Conservation (phyloP, 2,113 vertebrate genomes). For the Peucedramus taeniatus region DNA sequence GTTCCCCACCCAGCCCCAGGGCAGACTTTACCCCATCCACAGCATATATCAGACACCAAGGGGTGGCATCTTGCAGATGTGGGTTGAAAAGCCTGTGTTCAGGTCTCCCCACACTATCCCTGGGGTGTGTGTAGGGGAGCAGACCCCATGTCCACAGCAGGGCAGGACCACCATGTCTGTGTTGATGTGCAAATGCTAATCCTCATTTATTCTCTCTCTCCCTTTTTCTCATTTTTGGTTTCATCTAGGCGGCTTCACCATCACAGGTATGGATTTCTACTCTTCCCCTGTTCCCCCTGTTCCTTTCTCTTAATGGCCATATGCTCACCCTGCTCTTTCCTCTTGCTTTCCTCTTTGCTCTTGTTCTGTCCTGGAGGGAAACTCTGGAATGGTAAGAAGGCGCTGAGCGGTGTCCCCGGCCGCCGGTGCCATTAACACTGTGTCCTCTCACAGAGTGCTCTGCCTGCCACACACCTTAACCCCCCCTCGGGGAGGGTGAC, state of each 20-base stretch:
- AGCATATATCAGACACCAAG: neutral
- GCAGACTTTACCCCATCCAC: neutral
- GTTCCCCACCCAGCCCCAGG: rapidly evolving
- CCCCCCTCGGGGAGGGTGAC: neutral
- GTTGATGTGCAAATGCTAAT: constrained; percentile 44
- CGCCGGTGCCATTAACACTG: neutral
- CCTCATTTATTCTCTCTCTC: neutral
- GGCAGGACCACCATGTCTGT: neutral
- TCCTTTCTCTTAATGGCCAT: neutral
- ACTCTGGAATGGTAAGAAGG: constrained; percentile 75
- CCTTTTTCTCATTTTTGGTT: constrained; percentile 30
- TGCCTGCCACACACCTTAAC: constrained; percentile 48
- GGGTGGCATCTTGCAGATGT: neutral
- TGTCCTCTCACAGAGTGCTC: constrained; percentile 19
- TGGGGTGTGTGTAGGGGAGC: neutral
- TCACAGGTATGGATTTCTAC: constrained; percentile 78
- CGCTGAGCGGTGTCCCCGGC: rapidly evolving
- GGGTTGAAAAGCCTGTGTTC: neutral
- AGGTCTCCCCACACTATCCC: neutral
- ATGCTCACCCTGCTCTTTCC: constrained; percentile 15
- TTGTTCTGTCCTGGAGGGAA: constrained; percentile 71
- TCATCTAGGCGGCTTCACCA: constrained; percentile 79
- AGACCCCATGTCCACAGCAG: neutral
- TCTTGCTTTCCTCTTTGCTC: constrained; percentile 54
- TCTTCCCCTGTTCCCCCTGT: neutral